Base-by-base conservation (phyloP, 2,797 vertebrate genomes). In the Enteromius unitaeniatus region DNA sequence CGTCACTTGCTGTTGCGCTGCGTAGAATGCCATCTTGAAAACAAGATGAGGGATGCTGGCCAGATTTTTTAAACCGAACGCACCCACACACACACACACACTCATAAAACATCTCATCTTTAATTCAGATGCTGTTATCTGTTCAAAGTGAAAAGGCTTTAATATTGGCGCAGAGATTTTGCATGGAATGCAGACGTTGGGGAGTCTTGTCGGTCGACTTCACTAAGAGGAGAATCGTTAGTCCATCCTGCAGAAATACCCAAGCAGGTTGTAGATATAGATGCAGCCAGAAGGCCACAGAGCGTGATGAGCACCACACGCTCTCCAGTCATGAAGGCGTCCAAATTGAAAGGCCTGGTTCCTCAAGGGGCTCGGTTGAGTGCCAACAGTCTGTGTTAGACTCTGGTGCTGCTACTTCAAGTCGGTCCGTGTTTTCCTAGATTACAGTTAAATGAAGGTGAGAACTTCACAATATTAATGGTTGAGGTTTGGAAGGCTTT, bases 31-130 rank as follows among this genome's bases (percentile, higher is more conserved):
- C 42, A 55, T 72, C 51, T 67, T 83, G 47, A 23, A 58, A 79
- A 76, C 15, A 51, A 78, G 70, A 40, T 34, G 55, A 76, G 51
- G 79, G 37, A 79, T 34, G 74, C 69, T 70, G 69, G 75, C 74
- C 76, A 77, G 83, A 45, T 14, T 73, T n/a, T 78, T 31, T 78
- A 28, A 84, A 82, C 37, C 9, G 4, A 60, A 58, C 7, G 42
- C 75, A 75, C 68, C 58, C 53, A 65, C 74, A 75, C 51, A 65
- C 31, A 40, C 45, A n/a, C 76, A 70, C 73, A 75, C 60, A 55
- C 31, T n/a, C 45, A n/a, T 60, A 45, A 76, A 80, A 84, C 78
- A 65, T 47, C 49, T 82, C n/a, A 74, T 79, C 60, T 81, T 73
- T 78, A 65, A 78, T 53, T 68, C 72, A 78, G 69, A 84, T 28